Evolutionary conservation across 2,888 invertebrate genomes (phyloP), one percentile per base, ranked within the genome.

Genomic region (Cosmia trapezina): DNA sequence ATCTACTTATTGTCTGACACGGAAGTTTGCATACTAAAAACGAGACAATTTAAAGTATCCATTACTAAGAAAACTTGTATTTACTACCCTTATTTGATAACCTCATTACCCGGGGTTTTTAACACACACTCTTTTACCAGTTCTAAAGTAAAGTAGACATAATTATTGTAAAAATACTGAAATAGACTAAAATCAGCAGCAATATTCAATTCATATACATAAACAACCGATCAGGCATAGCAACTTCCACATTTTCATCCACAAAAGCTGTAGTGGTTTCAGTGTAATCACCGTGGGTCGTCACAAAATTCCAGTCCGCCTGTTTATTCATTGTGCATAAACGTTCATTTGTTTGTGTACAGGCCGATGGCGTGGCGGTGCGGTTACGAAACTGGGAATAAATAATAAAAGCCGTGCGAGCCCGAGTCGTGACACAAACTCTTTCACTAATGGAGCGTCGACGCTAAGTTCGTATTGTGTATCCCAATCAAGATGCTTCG

Each of bases 401-500:
- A 96, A 95, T 95, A 96, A 95, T 95, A 95, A 92, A 92, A 93
- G 86, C 90, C 92, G 89, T 89, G 91, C 91, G 88, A 91, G 91
- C 85, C 53, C 85, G 89, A 94, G 91, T 96, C 96, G 96, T 96
- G 96, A 96, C 95, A 94, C 92, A 90, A 92, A 92, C 93, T 93
- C 94, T 93, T 92, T 93, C 93, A 90, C 94, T 96, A 96, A 96
- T 96, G 95, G 95, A 95, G 90, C 90, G 84, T 87, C 91, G 91
- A 88, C 89, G 90, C 91, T 91, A 91, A 90, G 92, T 92, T 90
- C 89, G 94, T 91, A 93, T 90, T 92, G 93, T 93, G 88, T 89
- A 88, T 87, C 90, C 86, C 91, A 94, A 96, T 95, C 95, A 94
- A 95, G 95, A 95, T 96, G 89, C 89, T 91, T 92, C 93, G 92